Conservation (phyloP, 2,888 invertebrate species). For the Calephelis perditalis region DNA sequence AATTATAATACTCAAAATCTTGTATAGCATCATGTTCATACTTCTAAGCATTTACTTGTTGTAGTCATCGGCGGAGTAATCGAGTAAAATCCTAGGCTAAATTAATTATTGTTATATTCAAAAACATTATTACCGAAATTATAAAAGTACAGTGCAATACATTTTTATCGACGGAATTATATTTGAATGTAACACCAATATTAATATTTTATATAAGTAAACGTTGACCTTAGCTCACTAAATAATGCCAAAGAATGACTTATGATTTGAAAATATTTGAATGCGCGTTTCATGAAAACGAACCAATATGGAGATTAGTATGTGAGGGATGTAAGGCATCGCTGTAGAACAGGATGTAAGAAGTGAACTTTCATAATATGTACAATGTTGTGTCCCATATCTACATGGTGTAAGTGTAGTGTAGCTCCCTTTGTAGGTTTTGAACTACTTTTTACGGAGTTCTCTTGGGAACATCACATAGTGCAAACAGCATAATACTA, state of each 20-base stretch:
- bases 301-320: slow-evolving; percentile 45
- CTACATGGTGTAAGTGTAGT: slow-evolving; percentile 48
- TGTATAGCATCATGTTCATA: slow-evolving; percentile 39
- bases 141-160: slow-evolving; percentile 53
- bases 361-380: background rate
- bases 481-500: slow-evolving; percentile 70
- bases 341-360: slow-evolving; percentile 17
- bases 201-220: slow-evolving; percentile 37
- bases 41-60: slow-evolving; percentile 29
- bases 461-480: slow-evolving; percentile 28
- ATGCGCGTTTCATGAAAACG: slow-evolving; percentile 50
- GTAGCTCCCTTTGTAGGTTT: slow-evolving; percentile 53
- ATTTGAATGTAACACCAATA: slow-evolving; percentile 22
- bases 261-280: slow-evolving; percentile 48
- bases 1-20: slow-evolving; percentile 56
- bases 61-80: slow-evolving; percentile 5
- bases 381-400: slow-evolving; percentile 36
- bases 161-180: slow-evolving; percentile 33
- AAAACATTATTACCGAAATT: slow-evolving; percentile 8
- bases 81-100: slow-evolving; percentile 5
- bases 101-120: slow-evolving; percentile 9
- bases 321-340: slow-evolving; percentile 41
- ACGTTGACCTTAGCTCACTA: slow-evolving; percentile 66
- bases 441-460: slow-evolving; percentile 58
- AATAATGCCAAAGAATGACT: slow-evolving; percentile 73